These are phyloP conservation scores for Albula goreensis DNA, from an alignment of 2,113 vertebrate genomes.

Conservation along the genomic window DNA sequence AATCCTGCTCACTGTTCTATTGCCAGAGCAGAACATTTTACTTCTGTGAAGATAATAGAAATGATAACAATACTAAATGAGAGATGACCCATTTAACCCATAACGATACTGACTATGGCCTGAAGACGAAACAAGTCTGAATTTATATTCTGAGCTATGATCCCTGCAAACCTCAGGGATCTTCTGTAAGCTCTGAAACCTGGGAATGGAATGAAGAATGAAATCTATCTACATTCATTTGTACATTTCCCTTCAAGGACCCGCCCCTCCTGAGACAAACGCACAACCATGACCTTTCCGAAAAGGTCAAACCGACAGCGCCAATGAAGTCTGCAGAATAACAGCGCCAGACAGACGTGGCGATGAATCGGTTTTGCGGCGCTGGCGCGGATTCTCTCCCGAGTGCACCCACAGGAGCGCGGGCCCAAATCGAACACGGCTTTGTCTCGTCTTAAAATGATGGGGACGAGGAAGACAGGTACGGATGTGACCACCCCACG, in stretches of 20 bases:
- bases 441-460: background rate
- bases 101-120: background rate
- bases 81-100: no score
- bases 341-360: no score
- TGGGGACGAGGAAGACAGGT: background rate
- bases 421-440: background rate
- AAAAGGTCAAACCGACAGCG: background rate
- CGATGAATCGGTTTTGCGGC: no score
- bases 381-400: no score
- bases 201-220: background rate
- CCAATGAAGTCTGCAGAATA: background rate
- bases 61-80: no score
- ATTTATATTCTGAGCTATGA: background rate
- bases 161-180: background rate
- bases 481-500: background rate
- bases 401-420: background rate
- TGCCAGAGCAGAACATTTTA: background rate
- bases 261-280: background rate
- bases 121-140: background rate
- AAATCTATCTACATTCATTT: background rate
- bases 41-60: background rate
- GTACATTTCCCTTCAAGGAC: background rate
- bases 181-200: background rate
- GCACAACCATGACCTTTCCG: background rate
- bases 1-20: background rate